Percentiles rank a stretch among this genome's conserved stretches.
Evolutionary conservation across 2,797 vertebrate species (phyloP).

Genomic region (Peromyscus melanophrys): DNA sequence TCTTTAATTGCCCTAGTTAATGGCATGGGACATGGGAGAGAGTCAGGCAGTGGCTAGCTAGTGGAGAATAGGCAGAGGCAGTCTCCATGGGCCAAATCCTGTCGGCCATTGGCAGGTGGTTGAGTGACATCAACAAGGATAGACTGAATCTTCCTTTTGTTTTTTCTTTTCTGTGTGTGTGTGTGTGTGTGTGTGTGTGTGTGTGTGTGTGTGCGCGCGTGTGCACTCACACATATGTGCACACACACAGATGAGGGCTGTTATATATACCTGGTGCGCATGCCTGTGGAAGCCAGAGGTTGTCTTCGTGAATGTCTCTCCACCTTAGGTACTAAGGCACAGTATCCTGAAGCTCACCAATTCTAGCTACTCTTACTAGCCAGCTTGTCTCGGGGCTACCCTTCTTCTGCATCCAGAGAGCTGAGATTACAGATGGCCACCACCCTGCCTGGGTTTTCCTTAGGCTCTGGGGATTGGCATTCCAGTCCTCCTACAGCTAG

Average conservation of each 20-base stretch:
- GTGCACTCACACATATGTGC: no score
- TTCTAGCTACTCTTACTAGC: neutral
- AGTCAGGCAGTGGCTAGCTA: neutral
- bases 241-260: neutral
- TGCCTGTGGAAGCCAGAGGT: neutral
- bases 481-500: neutral
- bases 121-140: no score
- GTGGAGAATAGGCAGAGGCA: no score
- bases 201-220: no score
- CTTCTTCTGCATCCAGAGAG: no score
- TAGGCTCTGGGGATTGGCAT: neutral
- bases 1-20: constrained; percentile 51
- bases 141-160: neutral
- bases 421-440: neutral
- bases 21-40: neutral
- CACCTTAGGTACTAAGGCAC: neutral
- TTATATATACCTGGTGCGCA: neutral
- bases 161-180: neutral
- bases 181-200: no score
- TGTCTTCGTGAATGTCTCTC: neutral
- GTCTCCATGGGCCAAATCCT: rapidly evolving
- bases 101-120: neutral
- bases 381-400: neutral
- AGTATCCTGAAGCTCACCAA: neutral
- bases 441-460: neutral